Base-by-base conservation (phyloP, 2,888 invertebrate species). In the Melinopterus prodromus region DNA sequence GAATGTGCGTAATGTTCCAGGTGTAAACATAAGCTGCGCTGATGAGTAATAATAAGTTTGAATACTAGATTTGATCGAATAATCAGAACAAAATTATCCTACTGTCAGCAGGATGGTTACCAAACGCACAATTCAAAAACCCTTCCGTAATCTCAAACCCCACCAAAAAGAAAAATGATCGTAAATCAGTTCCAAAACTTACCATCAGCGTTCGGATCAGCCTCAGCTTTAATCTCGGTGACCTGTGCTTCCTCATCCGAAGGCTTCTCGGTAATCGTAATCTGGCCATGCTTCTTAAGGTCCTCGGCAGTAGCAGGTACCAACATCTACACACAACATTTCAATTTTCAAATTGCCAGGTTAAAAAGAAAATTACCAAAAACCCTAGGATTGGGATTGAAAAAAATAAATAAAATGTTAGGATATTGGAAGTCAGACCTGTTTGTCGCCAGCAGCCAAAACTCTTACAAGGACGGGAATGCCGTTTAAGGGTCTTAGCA, bases 231-330 rank as follows among this genome's bases (percentile, higher is more conserved):
- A 16, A 16, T 71, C 6, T 36, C 77, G 16, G 38, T 72, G 6
- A 35, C 74, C 14, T 79, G 78, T 7, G 69, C 36, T 16, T 78
- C 76, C 14, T 78, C 78, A 14, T 81, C 80, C n/a, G 75, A 72
- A 6, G 70, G 35, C 78, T 87, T 86, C 12, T 86, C 83, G 6
- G 86, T 88, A 26, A 89, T 87, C 0, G 89, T 88, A 71, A 94
- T 93, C 87, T 93, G 93, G 0, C 93, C 94, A 69, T 93, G 92
- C 80, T 91, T 90, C 85, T 92, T 92, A 70, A 94, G 88, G 87
- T 94, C 94, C 84, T 94, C 94, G 1, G 94, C 93, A 7, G 94
- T 94, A 0, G 94, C 94, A 0, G 94, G 94, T 7, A 94, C 93
- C 83, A 95, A 86, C 91, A 94, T 92, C 92, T 94, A 84, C 16